phyloP scores from a whole-genome alignment of 2,888 invertebrate genomes.

The Morpho deidamia region DNA sequence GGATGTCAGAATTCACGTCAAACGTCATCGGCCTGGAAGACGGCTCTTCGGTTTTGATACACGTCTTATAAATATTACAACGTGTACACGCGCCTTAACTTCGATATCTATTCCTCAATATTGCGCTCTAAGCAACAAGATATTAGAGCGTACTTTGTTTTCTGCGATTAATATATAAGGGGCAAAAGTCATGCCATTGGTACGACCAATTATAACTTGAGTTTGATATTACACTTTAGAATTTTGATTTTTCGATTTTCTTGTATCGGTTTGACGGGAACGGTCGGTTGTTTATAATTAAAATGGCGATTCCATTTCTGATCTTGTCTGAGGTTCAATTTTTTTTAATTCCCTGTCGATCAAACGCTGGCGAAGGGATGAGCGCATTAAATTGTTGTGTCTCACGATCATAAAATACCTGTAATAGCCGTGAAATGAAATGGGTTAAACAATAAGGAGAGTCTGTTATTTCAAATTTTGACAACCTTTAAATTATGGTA shows the following conservation, averaged over 20 bases:
- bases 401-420: slow-evolving; percentile 21
- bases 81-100: slow-evolving; percentile 47
- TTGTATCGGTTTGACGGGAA: slow-evolving; percentile 57
- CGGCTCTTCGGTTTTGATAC: slow-evolving; percentile 71
- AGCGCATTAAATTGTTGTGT: slow-evolving; percentile 30
- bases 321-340: slow-evolving; percentile 32
- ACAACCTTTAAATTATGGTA: background rate
- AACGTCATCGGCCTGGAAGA: slow-evolving; percentile 76
- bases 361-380: slow-evolving; percentile 46
- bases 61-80: slow-evolving; percentile 71
- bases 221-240: slow-evolving; percentile 70
- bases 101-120: slow-evolving; percentile 22
- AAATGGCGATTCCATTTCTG: slow-evolving; percentile 63
- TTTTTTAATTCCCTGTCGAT: slow-evolving; percentile 58
- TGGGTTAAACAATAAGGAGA: slow-evolving; percentile 5
- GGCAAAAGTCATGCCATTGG: slow-evolving; percentile 46
- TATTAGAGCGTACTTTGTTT: slow-evolving; percentile 25
- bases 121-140: slow-evolving; percentile 14
- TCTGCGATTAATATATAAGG: slow-evolving; percentile 26
- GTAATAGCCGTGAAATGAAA: slow-evolving; percentile 17
- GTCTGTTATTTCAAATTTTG: background rate
- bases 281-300: slow-evolving; percentile 66
- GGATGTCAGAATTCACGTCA: slow-evolving; percentile 73
- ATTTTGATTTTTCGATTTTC: slow-evolving; percentile 72
- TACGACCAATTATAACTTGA: slow-evolving; percentile 70